These are phyloP conservation scores for Tadarida brasiliensis DNA, from an alignment of 2,797 vertebrate genomes.

Conservation along the genomic window DNA sequence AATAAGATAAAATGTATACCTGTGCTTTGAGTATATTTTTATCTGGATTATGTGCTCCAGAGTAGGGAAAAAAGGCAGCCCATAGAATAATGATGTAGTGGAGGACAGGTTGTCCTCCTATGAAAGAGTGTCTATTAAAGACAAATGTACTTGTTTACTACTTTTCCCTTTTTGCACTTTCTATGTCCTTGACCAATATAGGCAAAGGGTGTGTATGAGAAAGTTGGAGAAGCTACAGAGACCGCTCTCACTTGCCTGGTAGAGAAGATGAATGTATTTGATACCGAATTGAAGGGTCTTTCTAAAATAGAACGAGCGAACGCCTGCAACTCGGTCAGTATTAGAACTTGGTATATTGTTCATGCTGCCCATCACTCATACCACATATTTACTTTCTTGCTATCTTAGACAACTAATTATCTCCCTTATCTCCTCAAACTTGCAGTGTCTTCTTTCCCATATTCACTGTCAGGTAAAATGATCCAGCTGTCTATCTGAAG, in stretches of 20 bases:
- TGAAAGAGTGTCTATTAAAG: background rate
- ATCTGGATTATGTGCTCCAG: background rate
- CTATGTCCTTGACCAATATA: constrained; percentile 83
- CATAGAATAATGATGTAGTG: background rate
- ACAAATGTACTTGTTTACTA: background rate
- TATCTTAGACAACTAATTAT: background rate
- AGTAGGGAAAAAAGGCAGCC: background rate
- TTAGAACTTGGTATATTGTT: background rate
- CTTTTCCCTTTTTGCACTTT: constrained; percentile 42
- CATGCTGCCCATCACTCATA: rapidly evolving
- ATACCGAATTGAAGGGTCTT: constrained; percentile 94
- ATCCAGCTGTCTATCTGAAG: background rate
- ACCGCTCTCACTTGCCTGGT: constrained; percentile 97
- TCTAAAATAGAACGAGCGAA: constrained; percentile 97
- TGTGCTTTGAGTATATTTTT: constrained; percentile 14
- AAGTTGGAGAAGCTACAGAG: constrained; percentile 98
- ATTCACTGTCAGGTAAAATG: background rate
- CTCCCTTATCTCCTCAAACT: background rate
- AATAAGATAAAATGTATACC: background rate
- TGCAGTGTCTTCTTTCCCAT: background rate
- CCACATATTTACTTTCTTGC: background rate
- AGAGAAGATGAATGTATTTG: constrained; percentile 99
- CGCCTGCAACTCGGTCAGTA: constrained; percentile 97
- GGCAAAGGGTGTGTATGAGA: constrained; percentile 97
- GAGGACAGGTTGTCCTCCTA: background rate